A percentile compares a stretch with the other conserved stretches of the same genome.
Conservation (phyloP, 2,888 invertebrate species). For the Oasisia sp. region DNA sequence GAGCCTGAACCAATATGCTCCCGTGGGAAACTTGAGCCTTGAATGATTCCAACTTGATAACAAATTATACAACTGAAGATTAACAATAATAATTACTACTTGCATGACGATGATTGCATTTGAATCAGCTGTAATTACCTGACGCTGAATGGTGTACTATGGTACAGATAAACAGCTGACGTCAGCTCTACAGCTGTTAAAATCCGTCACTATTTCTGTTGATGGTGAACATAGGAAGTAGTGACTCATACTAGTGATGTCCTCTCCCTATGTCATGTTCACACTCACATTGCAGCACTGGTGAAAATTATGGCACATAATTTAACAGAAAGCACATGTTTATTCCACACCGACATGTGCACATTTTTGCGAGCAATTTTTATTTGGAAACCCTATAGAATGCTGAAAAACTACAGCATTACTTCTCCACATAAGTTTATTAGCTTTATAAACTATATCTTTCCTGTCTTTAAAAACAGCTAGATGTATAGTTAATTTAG, state of each 20-base stretch:
- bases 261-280: neutral
- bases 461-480: neutral
- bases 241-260: neutral
- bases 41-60: neutral
- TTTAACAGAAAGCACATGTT: neutral
- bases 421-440: neutral
- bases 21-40: too few relatives aligned
- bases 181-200: neutral
- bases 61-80: neutral
- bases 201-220: neutral
- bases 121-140: neutral
- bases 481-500: neutral
- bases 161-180: neutral
- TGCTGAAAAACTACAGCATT: neutral
- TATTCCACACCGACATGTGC: neutral
- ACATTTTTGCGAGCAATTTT: neutral
- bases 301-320: neutral
- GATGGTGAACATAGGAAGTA: neutral
- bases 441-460: neutral
- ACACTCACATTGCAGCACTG: neutral
- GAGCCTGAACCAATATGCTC: too few relatives aligned
- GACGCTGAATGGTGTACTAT: neutral
- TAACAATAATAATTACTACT: neutral
- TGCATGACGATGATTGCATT: neutral
- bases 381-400: neutral